These are phyloP conservation scores for Microcebus ravelobensis DNA, from an alignment of 2,113 vertebrate species.

Conservation along the genomic window DNA sequence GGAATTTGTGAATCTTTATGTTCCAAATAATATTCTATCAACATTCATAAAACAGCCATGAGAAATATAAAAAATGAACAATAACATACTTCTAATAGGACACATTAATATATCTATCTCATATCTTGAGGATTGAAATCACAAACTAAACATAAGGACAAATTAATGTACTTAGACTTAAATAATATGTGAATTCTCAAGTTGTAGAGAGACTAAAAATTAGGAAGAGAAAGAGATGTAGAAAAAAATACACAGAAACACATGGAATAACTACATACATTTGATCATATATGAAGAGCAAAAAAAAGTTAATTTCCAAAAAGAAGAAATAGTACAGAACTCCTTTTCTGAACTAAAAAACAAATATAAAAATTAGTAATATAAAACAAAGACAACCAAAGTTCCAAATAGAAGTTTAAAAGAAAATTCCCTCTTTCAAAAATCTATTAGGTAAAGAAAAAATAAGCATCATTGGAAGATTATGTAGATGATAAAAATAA, in stretches of 20 bases:
- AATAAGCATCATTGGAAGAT: background rate
- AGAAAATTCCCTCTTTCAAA: background rate
- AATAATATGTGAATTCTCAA: background rate
- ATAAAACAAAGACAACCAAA: background rate
- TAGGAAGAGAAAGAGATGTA: too few relatives aligned
- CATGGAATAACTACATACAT: background rate
- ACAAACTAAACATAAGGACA: background rate
- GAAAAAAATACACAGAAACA: fast-evolving
- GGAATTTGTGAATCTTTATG: background rate
- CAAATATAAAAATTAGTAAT: background rate
- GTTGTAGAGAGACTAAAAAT: background rate
- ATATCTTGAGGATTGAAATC: background rate
- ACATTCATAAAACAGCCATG: background rate
- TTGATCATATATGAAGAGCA: background rate
- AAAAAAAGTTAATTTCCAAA: background rate
- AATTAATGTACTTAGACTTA: background rate
- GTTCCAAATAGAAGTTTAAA: background rate
- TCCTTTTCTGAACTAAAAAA: background rate
- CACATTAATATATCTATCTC: background rate
- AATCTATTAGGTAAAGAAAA: background rate
- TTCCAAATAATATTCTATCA: background rate
- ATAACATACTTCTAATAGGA: background rate
- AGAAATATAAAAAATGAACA: background rate
- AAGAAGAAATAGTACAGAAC: background rate
- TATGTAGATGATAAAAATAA: background rate